A percentile compares a stretch with the other conserved stretches of the same genome.
Conservation (phyloP, 2,113 vertebrate species). For the Paedocypris sp. region DNA sequence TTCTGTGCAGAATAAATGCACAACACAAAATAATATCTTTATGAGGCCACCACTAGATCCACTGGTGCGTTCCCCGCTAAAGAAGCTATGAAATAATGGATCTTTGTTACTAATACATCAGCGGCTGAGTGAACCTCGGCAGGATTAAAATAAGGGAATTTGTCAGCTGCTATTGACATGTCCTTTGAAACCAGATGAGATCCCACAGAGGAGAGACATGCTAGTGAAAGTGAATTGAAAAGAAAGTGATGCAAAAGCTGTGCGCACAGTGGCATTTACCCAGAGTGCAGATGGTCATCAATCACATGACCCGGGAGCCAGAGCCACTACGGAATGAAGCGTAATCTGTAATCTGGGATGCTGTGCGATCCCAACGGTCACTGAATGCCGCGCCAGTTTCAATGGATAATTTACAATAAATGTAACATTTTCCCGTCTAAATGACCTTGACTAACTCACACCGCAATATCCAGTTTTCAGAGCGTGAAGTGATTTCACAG, state of each 20-base stretch:
- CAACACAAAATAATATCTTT: no score
- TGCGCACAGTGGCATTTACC: constrained; percentile 39
- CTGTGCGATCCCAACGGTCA: no score
- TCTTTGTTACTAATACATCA: constrained; percentile 2
- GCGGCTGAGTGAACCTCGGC: neutral
- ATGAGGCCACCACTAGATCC: no score
- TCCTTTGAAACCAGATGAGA: constrained; percentile 17
- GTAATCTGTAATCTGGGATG: no score
- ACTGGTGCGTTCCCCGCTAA: no score
- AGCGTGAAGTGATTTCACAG: constrained; percentile 9
- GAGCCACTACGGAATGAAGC: constrained; percentile 26
- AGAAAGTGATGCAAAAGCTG: constrained; percentile 10
- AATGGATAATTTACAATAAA: no score
- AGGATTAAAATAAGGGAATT: constrained; percentile 11
- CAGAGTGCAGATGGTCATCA: constrained; percentile 30
- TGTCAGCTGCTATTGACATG: constrained; percentile 27
- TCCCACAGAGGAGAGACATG: constrained; percentile 2
- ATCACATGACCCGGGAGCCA: constrained; percentile 30
- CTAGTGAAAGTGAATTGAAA: constrained; percentile 25
- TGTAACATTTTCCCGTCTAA: no score
- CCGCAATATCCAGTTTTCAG: no score
- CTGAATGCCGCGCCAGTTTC: no score
- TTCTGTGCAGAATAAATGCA: no score
- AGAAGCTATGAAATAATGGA: neutral
- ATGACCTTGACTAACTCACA: no score